These are phyloP conservation scores for Ligdia adustata DNA, from an alignment of 2,888 invertebrate species.

Conservation along the genomic window DNA sequence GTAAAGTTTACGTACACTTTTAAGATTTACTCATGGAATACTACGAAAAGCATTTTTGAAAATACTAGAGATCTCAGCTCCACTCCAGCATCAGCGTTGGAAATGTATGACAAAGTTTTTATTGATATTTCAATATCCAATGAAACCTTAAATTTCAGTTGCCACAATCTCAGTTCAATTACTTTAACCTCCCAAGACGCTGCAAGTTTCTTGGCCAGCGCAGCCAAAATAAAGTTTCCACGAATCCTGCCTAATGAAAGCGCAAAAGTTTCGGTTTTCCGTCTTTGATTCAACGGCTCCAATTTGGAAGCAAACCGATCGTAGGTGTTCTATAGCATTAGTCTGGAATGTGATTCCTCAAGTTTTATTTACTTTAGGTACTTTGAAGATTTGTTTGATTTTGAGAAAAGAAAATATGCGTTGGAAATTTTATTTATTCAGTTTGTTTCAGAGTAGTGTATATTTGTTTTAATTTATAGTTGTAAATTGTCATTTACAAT, in stretches of 20 bases:
- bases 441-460: too few relatives aligned
- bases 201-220: conserved; percentile 37
- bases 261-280: conserved; percentile 42
- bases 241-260: conserved; percentile 42
- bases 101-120: neutral
- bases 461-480: too few relatives aligned
- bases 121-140: conserved; percentile 1
- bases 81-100: too few relatives aligned
- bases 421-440: too few relatives aligned
- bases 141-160: neutral
- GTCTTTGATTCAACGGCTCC: conserved; percentile 51
- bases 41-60: too few relatives aligned
- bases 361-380: too few relatives aligned
- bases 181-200: conserved; percentile 19
- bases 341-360: conserved; percentile 13
- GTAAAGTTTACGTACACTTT: too few relatives aligned
- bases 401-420: too few relatives aligned
- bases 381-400: too few relatives aligned
- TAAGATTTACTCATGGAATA: too few relatives aligned
- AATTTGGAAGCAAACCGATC: conserved; percentile 31
- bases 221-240: conserved; percentile 33
- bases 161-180: conserved; percentile 16
- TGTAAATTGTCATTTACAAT: too few relatives aligned
- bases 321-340: conserved; percentile 30
- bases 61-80: too few relatives aligned